These are phyloP conservation scores for Pitta sordida DNA, from an alignment of 2,113 vertebrate species.

Conservation along the genomic window DNA sequence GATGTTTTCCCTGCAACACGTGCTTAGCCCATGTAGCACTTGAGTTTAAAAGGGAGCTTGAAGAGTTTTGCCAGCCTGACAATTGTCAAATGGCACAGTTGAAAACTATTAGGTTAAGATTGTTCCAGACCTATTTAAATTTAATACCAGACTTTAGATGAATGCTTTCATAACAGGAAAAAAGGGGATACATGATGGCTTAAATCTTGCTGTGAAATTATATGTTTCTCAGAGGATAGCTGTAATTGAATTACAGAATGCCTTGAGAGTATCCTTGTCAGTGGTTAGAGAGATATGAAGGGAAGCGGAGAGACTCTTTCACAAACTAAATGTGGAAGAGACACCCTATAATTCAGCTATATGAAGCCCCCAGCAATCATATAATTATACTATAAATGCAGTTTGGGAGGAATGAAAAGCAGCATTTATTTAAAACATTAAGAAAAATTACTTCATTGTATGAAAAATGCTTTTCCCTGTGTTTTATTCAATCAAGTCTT, in stretches of 20 bases:
- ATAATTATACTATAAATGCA: slow-evolving; percentile 69
- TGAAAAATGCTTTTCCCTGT: neutral
- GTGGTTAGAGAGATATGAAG: slow-evolving; percentile 68
- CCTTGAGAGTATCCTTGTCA: slow-evolving; percentile 70
- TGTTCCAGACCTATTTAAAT: slow-evolving; percentile 65
- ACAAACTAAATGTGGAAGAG: slow-evolving; percentile 57
- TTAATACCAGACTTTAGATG: slow-evolving; percentile 64
- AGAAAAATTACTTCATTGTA: slow-evolving; percentile 35
- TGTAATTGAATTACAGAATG: slow-evolving; percentile 77
- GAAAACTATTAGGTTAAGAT: slow-evolving; percentile 45
- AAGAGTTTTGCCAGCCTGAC: neutral
- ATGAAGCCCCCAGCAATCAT: slow-evolving; percentile 70
- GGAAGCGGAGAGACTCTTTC: slow-evolving; percentile 57
- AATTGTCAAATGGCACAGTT: neutral
- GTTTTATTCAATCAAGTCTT: slow-evolving; percentile 19
- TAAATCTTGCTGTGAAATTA: slow-evolving; percentile 74
- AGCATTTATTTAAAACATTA: slow-evolving; percentile 66
- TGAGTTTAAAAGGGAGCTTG: neutral
- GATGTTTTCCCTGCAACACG: neutral
- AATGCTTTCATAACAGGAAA: slow-evolving; percentile 69
- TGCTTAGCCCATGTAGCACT: neutral
- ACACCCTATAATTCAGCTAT: slow-evolving; percentile 74
- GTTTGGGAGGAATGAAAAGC: slow-evolving; percentile 64
- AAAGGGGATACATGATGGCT: slow-evolving; percentile 68
- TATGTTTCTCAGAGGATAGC: slow-evolving; percentile 73